These are phyloP conservation scores for Syngnathus rostellatus DNA, from an alignment of 2,797 vertebrate genomes.

Conservation along the genomic window DNA sequence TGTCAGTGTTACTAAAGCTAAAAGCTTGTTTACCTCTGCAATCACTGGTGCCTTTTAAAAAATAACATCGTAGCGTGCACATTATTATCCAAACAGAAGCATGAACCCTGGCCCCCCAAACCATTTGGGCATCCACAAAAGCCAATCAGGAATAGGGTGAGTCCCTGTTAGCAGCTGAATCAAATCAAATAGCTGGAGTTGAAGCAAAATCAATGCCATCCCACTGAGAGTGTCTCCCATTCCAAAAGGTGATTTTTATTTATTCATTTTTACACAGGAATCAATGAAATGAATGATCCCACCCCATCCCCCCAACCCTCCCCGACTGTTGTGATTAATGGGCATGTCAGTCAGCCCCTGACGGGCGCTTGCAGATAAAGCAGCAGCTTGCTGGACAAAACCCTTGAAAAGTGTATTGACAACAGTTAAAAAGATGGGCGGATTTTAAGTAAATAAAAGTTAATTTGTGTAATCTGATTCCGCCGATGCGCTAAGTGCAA, in stretches of 20 bases:
- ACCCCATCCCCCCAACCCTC: slow-evolving; percentile 27
- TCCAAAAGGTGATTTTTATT: slow-evolving; percentile 55
- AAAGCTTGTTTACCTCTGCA: slow-evolving; percentile 17
- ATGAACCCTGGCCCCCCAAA: background rate
- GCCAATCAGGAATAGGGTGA: slow-evolving; percentile 33
- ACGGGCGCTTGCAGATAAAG: slow-evolving; percentile 59
- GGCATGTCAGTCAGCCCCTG: slow-evolving; percentile 56
- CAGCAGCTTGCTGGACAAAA: slow-evolving; percentile 28
- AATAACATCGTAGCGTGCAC: slow-evolving; percentile 16
- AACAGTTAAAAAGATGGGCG: slow-evolving; percentile 28
- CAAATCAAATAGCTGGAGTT: slow-evolving; percentile 72
- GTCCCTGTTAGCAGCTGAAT: slow-evolving; percentile 65
- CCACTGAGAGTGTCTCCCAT: slow-evolving; percentile 48
- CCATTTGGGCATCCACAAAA: slow-evolving; percentile 19
- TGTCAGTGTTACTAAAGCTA: slow-evolving; percentile 3
- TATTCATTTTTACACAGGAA: slow-evolving; percentile 34
- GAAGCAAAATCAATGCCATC: slow-evolving; percentile 67
- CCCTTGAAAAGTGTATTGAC: slow-evolving; percentile 33
- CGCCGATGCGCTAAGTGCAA: background rate
- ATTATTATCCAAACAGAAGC: slow-evolving; percentile 24
- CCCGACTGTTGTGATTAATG: slow-evolving; percentile 66
- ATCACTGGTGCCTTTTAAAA: slow-evolving; percentile 16
- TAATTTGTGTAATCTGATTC: background rate
- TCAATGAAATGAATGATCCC: slow-evolving; percentile 74
- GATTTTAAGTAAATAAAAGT: background rate